A percentile compares a stretch with the other conserved stretches of the same genome.
Evolutionary conservation across 2,888 invertebrate genomes (phyloP).

Genomic region (Ischnus inquisitorius): DNA sequence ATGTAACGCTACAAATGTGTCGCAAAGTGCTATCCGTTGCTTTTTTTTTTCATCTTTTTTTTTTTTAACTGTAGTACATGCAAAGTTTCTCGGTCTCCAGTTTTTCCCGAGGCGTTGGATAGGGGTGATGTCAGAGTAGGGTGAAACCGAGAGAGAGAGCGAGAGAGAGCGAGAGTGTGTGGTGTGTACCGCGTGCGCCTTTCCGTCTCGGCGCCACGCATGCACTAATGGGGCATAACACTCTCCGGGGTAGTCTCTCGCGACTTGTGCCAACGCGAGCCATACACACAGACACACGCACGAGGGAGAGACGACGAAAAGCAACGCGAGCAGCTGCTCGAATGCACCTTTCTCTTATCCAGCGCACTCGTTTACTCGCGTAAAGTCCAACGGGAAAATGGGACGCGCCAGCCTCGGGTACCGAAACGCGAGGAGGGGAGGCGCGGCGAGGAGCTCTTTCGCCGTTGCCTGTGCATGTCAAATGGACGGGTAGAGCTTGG

Average conservation of each 20-base stretch:
- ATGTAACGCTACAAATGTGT: background rate
- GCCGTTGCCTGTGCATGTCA: constrained; percentile 54
- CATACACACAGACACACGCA: constrained; percentile 30
- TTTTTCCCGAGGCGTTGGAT: background rate
- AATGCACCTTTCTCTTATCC: constrained; percentile 24
- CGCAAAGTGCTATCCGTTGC: background rate
- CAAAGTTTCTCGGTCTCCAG: constrained; percentile 21
- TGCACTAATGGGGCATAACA: constrained; percentile 59
- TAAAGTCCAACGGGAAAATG: constrained; percentile 52
- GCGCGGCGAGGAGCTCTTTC: background rate
- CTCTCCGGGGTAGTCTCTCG: constrained; percentile 55
- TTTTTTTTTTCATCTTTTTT: background rate
- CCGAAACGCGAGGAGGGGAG: background rate
- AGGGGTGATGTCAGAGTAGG: constrained; percentile 1
- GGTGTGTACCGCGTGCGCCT: constrained; percentile 43
- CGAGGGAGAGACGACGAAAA: constrained; percentile 2
- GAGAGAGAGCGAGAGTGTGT: constrained; percentile 4
- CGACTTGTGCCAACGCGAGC: constrained; percentile 58
- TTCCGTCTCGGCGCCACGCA: constrained; percentile 55
- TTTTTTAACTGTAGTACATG: background rate
- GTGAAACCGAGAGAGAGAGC: background rate
- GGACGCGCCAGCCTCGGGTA: constrained; percentile 49
- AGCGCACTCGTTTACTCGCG: constrained; percentile 20
- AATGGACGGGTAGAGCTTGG: constrained; percentile 48
- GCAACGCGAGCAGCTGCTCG: constrained; percentile 45